Conservation (phyloP, 2,113 vertebrate species). For the Saccopteryx bilineata region DNA sequence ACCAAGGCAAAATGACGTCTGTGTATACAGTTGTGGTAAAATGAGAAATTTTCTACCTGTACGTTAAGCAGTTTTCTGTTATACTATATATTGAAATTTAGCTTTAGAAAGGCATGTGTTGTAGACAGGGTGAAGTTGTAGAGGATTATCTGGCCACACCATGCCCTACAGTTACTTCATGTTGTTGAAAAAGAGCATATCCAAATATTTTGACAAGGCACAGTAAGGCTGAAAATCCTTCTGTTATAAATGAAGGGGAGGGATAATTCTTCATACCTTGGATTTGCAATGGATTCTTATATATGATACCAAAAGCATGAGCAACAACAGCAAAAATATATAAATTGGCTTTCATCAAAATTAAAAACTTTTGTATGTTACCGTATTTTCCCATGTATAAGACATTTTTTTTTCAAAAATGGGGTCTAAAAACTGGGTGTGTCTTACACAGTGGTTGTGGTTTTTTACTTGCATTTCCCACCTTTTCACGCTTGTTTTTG, state of each 20-base stretch:
- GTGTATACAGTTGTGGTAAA: background rate
- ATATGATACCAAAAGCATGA: background rate
- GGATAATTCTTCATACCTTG: background rate
- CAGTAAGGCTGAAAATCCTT: background rate
- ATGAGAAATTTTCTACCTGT: background rate
- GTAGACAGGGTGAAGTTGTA: background rate
- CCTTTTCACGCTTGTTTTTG: too few species aligned
- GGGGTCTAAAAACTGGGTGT: too few species aligned
- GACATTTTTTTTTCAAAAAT: too few species aligned
- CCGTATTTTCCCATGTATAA: too few species aligned
- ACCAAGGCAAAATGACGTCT: background rate
- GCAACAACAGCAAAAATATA: background rate
- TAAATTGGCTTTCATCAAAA: background rate
- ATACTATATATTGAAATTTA: background rate
- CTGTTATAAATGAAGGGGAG: constrained; percentile 23
- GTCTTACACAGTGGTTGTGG: too few species aligned
- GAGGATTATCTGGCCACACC: constrained; percentile 21
- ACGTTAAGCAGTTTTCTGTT: background rate
- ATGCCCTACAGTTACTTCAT: background rate
- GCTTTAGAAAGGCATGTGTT: background rate
- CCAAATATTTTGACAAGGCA: constrained; percentile 41
- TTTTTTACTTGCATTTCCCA: too few species aligned
- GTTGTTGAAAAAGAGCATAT: constrained; percentile 13
- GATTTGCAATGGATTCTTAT: background rate
- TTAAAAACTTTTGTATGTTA: background rate